Evolutionary conservation across 2,888 invertebrate genomes (phyloP), one percentile per base, ranked within the genome.

Genomic region (Dynastes tityus): DNA sequence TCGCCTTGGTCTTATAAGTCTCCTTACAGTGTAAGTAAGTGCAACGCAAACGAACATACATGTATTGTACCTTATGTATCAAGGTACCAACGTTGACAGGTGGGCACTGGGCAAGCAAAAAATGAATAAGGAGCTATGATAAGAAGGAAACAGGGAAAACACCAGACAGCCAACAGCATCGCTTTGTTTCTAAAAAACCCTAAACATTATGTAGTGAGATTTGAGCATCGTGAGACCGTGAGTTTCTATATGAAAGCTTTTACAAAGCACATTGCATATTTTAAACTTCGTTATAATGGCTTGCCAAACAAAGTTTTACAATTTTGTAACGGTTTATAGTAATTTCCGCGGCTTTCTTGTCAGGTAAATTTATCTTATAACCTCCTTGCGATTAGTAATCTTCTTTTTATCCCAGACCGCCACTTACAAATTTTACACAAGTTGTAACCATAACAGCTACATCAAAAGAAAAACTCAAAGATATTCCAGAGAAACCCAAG

Each of bases 401-500:
- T 16, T 16, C 22, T 29, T 40, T 9, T 63, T 64, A n/a, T 74
- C 71, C 77, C 67, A 82, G 82, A 77, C 55, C 65, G 11, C 40
- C 45, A 2, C 9, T 65, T 55, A 65, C 65, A 11, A 77, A 45
- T 63, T 64, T 51, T 40, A 74, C 77, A 55, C 82, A 81, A 78
- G 64, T 64, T 16, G 78, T 79, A 0, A 74, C 79, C 2, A 4
- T 83, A 6, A 85, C 83, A 81, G 79, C 80, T 13, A 82, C 82
- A 13, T 81, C 83, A 6, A 82, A 67, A 55, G 84, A 85, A 1
- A 83, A 78, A 75, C 61, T 87, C 22, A 82, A 84, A 74, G 88
- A 93, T 1, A 86, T 94, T 75, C 92, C 93, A n/a, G 91, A 91
- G 5, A 93, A 91, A 84, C 96, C 96, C 1, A 95, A 95, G 84